phyloP scores from a whole-genome alignment of 2,797 vertebrate species.

The Anomalospiza imberbis region DNA sequence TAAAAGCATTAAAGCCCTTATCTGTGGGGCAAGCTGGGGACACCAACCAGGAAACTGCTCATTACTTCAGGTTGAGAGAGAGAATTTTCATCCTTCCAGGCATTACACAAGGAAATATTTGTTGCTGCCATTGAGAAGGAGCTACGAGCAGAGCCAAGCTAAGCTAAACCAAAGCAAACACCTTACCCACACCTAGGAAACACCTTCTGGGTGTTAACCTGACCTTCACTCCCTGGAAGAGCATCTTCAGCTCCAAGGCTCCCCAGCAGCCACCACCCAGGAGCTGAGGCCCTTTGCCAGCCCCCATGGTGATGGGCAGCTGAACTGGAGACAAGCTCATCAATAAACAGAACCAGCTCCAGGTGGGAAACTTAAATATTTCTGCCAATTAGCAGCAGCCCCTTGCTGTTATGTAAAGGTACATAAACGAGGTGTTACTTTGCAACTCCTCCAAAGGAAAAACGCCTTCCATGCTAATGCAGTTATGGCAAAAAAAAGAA shows the following conservation, averaged over 20 bases:
- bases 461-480: neutral
- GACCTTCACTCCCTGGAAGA: neutral
- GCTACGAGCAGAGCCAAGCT: fast-evolving
- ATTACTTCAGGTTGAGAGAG: neutral
- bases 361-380: neutral
- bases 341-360: neutral
- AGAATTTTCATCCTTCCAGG: neutral
- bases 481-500: neutral
- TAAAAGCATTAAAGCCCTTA: neutral
- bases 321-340: neutral
- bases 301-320: fast-evolving
- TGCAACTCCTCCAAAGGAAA: neutral
- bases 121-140: neutral
- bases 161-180: neutral
- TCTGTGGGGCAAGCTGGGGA: neutral
- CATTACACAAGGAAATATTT: neutral
- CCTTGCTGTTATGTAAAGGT: neutral
- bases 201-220: neutral
- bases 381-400: neutral
- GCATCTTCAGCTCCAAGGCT: neutral
- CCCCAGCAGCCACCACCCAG: fast-evolving
- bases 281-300: neutral
- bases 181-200: neutral
- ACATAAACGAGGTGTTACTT: neutral
- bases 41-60: neutral